phyloP scores from a whole-genome alignment of 1,140 invertebrate genomes.

The Hyposmocoma kahamanoa region DNA sequence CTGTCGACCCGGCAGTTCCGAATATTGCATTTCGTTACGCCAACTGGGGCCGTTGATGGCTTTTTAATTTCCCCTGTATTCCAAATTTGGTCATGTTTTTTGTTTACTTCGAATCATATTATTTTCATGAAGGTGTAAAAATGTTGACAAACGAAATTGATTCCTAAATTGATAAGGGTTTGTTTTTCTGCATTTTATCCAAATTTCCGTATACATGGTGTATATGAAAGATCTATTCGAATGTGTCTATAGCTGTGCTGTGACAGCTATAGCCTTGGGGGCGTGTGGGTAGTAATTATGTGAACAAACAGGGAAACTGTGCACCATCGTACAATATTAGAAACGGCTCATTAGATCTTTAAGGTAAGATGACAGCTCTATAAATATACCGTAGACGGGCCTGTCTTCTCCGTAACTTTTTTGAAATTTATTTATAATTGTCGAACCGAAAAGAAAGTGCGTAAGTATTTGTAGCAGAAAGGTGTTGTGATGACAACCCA shows the following conservation, averaged over 20 bases:
- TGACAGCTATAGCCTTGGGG: no score
- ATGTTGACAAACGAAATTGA: no score
- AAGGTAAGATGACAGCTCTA: constrained; percentile 54
- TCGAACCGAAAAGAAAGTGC: constrained; percentile 28
- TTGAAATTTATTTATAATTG: constrained; percentile 42
- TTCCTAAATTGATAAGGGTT: no score
- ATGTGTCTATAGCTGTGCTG: no score
- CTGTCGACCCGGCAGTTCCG: neutral
- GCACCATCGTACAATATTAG: constrained; percentile 45
- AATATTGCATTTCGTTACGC: neutral
- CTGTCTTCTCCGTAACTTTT: constrained; percentile 25
- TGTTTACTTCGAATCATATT: no score
- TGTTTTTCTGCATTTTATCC: no score
- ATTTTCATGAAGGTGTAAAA: no score
- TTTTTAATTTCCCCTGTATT: neutral
- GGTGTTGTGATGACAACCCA: constrained; percentile 43
- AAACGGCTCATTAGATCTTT: constrained; percentile 61
- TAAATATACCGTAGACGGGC: constrained; percentile 43
- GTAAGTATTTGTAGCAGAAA: constrained; percentile 25
- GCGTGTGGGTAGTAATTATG: constrained; percentile 45
- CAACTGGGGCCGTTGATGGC: neutral
- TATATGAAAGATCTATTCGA: no score
- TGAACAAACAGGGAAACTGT: constrained; percentile 50
- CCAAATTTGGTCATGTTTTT: no score
- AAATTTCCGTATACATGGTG: no score